Evolutionary conservation across 2,113 vertebrate species (phyloP).

Genomic region (Istiophorus platypterus): DNA sequence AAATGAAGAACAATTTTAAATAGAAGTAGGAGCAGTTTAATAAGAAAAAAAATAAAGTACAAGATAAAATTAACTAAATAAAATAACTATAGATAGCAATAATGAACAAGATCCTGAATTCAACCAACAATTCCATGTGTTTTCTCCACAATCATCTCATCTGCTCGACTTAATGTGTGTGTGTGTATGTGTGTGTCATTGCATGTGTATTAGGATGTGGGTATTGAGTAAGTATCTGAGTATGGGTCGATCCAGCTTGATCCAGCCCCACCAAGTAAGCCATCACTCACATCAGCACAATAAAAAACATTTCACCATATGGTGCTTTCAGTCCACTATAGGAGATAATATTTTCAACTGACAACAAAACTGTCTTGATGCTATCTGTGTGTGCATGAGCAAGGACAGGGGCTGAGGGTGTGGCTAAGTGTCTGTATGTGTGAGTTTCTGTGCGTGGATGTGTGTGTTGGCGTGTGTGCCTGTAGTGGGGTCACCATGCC

Average conservation of each 20-base stretch:
- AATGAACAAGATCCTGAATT: conserved; percentile 44
- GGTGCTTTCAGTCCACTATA: conserved; percentile 84
- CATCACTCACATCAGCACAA: conserved; percentile 83
- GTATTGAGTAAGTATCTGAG: conserved; percentile 71
- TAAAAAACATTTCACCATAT: conserved; percentile 84
- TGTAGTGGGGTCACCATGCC: conserved; percentile 50
- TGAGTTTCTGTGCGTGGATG: conserved; percentile 19
- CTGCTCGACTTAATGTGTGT: conserved; percentile 36
- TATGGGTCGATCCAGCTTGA: conserved; percentile 82
- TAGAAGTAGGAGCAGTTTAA: not conserved
- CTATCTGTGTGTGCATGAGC: conserved; percentile 72
- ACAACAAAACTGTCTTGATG: conserved; percentile 82
- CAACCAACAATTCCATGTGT: conserved; percentile 33
- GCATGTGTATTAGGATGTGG: conserved; percentile 25
- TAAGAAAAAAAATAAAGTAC: not conserved
- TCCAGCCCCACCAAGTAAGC: conserved; percentile 80
- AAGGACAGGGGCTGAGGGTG: conserved; percentile 33
- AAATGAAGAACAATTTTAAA: not conserved
- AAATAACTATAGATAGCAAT: conserved; percentile 24
- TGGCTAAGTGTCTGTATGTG: conserved; percentile 9
- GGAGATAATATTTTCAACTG: conserved; percentile 84
- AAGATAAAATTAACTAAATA: conserved; percentile 17
- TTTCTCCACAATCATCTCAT: conserved; percentile 34
- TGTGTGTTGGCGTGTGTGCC: conserved; percentile 9
- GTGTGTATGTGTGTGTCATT: conserved; percentile 48